Evolutionary conservation across 2,888 invertebrate species (phyloP), one percentile per base, ranked within the genome.

Genomic region (Pardosa pseudoannulata): DNA sequence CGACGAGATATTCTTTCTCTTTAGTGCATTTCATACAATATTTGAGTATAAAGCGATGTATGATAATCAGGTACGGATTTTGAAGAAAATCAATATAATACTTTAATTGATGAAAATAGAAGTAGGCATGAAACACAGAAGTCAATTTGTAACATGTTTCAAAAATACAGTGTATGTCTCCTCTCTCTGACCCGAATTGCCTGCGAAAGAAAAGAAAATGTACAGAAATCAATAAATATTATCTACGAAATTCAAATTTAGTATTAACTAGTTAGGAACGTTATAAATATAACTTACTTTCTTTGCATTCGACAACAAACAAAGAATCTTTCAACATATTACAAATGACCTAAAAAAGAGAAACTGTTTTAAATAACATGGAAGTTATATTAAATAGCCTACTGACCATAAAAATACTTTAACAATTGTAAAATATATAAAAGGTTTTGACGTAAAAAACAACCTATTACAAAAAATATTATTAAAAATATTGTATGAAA

Each of bases 291-390:
- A 46, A 72, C 75, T 74, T 71, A 80, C 86, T 79, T 65, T 79
- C 79, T 39, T 75, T 36, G 32, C 79, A 71, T 80, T 86, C 79
- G 71, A 86, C 50, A n/a, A 75, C 75, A 79, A 79, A 86, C 39
- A 86, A 75, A n/a, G 79, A 68, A 65, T 86, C 86, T 71, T 75
- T 70, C 13, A 75, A n/a, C 79, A 86, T 86, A 80, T 86, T 86
- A 36, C 75, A 46, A 65, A 86, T 68, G n/a, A 86, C 86, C 86
- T 86, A 65, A 27, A 64, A 36, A 9, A 23, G 7, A 32, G n/a
- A 36, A 36, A 36, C 5, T 36, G 36, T 36, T 36, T n/a, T n/a
- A n/a, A n/a, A n/a, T n/a, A n/a, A n/a, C n/a, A n/a, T n/a, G n/a
- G n/a, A n/a, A n/a, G n/a, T n/a, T n/a, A n/a, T n/a, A n/a, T n/a